A percentile compares a stretch with the other conserved stretches of the same genome.
Evolutionary conservation across 2,888 invertebrate species (phyloP).

Genomic region (Pseudolycoriella hygida): DNA sequence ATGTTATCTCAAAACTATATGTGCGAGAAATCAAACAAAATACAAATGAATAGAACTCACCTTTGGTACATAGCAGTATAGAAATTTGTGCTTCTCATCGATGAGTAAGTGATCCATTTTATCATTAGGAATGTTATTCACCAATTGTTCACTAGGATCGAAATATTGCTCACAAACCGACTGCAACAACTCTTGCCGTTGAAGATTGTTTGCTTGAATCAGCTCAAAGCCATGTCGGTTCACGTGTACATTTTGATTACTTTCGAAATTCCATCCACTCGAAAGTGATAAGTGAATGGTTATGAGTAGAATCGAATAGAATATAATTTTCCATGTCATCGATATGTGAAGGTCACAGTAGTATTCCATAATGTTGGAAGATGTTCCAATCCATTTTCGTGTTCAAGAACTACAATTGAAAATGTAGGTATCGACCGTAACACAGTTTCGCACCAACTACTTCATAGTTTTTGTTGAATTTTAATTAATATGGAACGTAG

Average conservation of each 20-base stretch:
- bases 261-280: conserved; percentile 17
- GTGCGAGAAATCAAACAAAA: no score
- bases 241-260: conserved; percentile 27
- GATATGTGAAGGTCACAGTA: not conserved
- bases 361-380: not conserved
- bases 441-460: no score
- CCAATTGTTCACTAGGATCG: conserved; percentile 15
- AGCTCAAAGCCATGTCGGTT: conserved; percentile 36
- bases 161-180: conserved; percentile 37
- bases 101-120: conserved; percentile 66
- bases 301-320: not conserved
- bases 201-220: conserved; percentile 43
- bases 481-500: no score
- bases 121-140: conserved; percentile 34
- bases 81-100: conserved; percentile 62
- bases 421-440: no score
- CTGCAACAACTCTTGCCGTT: conserved; percentile 41
- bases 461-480: no score
- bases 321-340: not conserved
- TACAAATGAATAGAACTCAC: no score
- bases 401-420: no score
- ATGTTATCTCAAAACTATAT: no score
- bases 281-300: conserved; percentile 3
- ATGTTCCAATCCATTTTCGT: no score
- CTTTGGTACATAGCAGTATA: conserved; percentile 91